These are phyloP conservation scores for Alethe castanea DNA, from an alignment of 2,113 vertebrate genomes.

Conservation along the genomic window DNA sequence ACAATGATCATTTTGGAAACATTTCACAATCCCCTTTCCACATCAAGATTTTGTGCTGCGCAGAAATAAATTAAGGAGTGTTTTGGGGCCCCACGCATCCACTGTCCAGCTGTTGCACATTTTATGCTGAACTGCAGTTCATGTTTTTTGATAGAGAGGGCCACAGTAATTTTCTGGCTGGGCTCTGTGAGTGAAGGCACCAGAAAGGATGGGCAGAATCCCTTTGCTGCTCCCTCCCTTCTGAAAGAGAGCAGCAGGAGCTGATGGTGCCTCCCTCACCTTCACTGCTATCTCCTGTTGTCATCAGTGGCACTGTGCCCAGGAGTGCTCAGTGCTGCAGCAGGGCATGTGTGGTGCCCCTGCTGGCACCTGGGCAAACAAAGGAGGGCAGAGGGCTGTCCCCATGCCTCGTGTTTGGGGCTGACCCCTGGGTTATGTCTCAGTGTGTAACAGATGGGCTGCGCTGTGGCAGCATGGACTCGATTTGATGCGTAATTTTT, in stretches of 20 bases:
- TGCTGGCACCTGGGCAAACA: not conserved
- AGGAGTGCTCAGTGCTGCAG: not conserved
- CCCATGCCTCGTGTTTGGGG: not conserved
- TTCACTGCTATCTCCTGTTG: not conserved
- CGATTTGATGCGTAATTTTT: not conserved
- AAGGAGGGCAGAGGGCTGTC: not conserved
- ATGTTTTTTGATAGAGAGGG: not conserved
- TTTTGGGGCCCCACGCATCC: not conserved
- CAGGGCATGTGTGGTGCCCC: accelerated
- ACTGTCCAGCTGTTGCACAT: not conserved
- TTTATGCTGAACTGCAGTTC: not conserved
- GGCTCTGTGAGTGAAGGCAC: not conserved
- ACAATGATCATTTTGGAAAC: conserved; percentile 3
- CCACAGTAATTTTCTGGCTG: not conserved
- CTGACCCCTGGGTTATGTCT: accelerated
- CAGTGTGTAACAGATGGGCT: not conserved
- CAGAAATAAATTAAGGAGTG: conserved; percentile 8
- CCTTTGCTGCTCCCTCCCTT: not conserved
- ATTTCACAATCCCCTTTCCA: not conserved
- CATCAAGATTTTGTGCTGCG: not conserved
- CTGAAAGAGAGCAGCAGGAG: not conserved
- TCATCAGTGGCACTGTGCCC: not conserved
- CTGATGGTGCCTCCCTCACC: not conserved
- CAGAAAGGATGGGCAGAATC: not conserved
- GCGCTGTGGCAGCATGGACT: accelerated